Evolutionary conservation across 2,888 invertebrate genomes (phyloP).

Genomic region (Mechanitis mazaeus): DNA sequence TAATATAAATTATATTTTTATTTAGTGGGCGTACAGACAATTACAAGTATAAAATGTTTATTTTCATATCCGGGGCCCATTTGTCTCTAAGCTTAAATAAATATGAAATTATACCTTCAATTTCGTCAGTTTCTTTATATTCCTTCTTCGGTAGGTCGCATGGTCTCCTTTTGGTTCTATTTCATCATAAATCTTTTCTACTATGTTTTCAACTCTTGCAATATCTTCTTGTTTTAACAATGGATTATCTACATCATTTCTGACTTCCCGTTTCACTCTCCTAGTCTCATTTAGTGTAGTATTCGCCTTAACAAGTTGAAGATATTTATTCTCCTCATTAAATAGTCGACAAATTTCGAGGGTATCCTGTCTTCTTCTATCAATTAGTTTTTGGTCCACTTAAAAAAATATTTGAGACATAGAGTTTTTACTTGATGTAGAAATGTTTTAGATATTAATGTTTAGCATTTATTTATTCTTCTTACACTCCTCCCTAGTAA

Average conservation of each 20-base stretch:
- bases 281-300: conserved; percentile 2
- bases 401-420: conserved; percentile 16
- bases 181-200: conserved; percentile 61
- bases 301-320: conserved; percentile 15
- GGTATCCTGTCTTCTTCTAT: conserved; percentile 58
- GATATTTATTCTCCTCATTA: conserved; percentile 43
- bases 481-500: too few species aligned
- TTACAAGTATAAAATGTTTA: too few species aligned
- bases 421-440: not conserved
- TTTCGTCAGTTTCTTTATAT: conserved; percentile 24
- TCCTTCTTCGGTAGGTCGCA: conserved; percentile 43
- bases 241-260: conserved; percentile 22
- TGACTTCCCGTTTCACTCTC: conserved; percentile 21
- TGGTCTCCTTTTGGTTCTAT: conserved; percentile 37
- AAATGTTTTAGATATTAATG: too few species aligned
- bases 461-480: too few species aligned
- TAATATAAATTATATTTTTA: too few species aligned
- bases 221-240: conserved; percentile 37
- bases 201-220: conserved; percentile 49
- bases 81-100: not conserved
- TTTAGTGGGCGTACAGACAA: too few species aligned
- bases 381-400: conserved; percentile 56
- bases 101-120: conserved; percentile 21
- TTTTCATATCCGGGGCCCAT: too few species aligned
- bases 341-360: conserved; percentile 62